Evolutionary conservation across 2,797 vertebrate genomes (phyloP), one percentile per base, ranked within the genome.

Genomic region (Poeciliopsis infans): DNA sequence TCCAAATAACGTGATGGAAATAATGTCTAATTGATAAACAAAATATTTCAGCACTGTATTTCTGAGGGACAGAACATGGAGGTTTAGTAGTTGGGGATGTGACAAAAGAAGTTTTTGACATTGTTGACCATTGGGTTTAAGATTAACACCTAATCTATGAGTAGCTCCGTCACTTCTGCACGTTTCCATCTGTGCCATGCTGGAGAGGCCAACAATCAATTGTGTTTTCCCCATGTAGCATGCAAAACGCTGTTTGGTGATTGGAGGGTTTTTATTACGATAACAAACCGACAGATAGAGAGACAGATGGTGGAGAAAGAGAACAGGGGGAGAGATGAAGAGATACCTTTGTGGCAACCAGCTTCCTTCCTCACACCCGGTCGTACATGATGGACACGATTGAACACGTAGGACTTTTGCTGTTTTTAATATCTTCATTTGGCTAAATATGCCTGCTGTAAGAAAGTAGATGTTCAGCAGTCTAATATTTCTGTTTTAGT

Each of bases 181-280:
- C n/a, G 55, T 79, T 84, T 85, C 83, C 75, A 77, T 88, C 43
- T 16, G 76, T 70, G 49, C 53, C 77, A 78, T 55, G 82, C 78
- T 78, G 1, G 76, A 77, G 51, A 85, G 86, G 80, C 79, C 43
- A 51, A 71, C 55, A 15, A 85, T 92, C 55, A 66, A 74, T 93
- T 86, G 82, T 81, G 84, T 91, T 93, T 91, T 85, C 74, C 81
- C 87, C 43, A 31, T 47, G 79, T 85, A 88, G 91, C 76, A 57
- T 87, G 83, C 75, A 79, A 79, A 76, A 66, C 77, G n/a, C 33
- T 12, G 64, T 36, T 0, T 76, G 20, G 88, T 78, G 86, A 85
- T 76, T 80, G 86, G 79, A 39, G 28, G 80, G 45, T 76, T 45
- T 49, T 75, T 85, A 83, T 85, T 76, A 33, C 81, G 78, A 83